A percentile compares a stretch with the other conserved stretches of the same genome.
These are phyloP conservation scores for Osmerus mordax DNA, from an alignment of 2,113 vertebrate species.

Conservation along the genomic window DNA sequence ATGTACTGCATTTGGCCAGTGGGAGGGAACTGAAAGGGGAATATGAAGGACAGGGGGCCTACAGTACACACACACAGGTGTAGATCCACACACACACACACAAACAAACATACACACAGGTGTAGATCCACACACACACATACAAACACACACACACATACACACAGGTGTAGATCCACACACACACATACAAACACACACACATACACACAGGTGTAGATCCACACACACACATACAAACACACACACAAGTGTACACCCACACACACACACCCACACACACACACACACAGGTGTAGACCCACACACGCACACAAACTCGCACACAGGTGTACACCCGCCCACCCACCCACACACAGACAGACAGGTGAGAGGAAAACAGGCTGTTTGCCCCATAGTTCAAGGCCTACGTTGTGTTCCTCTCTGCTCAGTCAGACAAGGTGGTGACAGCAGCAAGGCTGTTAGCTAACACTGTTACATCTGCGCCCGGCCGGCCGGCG, in stretches of 20 bases:
- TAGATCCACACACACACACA: not conserved
- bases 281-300: too few species aligned
- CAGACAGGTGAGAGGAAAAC: conserved; percentile 21
- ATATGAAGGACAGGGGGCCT: too few species aligned
- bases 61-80: too few species aligned
- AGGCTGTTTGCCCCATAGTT: too few species aligned
- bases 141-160: not conserved
- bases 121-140: not conserved
- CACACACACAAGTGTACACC: not conserved
- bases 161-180: not conserved
- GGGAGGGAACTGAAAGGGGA: too few species aligned
- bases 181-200: not conserved
- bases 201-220: not conserved
- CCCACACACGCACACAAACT: too few species aligned
- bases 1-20: too few species aligned
- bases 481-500: not conserved
- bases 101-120: too few species aligned
- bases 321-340: too few species aligned
- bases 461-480: not conserved
- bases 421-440: not conserved
- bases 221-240: not conserved
- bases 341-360: conserved; percentile 6
- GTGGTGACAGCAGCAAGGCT: not conserved
- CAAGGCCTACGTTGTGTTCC: too few species aligned
- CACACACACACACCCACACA: not conserved